Base-by-base conservation (phyloP, 2,797 vertebrate species). In the Gila robusta region DNA sequence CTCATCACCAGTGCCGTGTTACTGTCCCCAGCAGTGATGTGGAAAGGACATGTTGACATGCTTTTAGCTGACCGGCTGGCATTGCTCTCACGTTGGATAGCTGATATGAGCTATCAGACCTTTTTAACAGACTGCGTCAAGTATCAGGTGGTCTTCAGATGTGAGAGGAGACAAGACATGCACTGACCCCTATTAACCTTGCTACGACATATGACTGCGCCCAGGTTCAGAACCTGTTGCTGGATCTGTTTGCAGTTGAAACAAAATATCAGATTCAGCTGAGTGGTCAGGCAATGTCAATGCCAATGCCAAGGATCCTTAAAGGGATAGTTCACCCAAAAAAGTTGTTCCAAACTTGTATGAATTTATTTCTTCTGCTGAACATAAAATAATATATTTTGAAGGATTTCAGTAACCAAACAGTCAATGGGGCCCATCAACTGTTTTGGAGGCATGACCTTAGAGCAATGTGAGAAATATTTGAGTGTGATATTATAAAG, bases 71-170 rank as follows among this genome's bases (percentile, higher is more conserved):
- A 71, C 87, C 52, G 59, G 23, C 56, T 89, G 19, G 81, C 86
- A 73, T 70, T 35, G 85, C 81, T 88, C 67, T 87, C 85, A 14
- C 19, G 72, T 81, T 79, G 78, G 89, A 84, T 82, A 91, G 88
- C 56, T 86, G 90, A 89, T 91, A 92, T 87, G 81, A 89, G 88
- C 79, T 88, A 83, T 82, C 82, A 23, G 85, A 87, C 88, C 88
- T 86, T 87, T 79, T 82, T 74, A 87, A 87, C 77, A 35, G 90
- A 79, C 86, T 80, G 82, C 82, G 56, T 87, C 85, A 87, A 86
- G 88, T 91, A 94, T 93, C 93, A 88, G 89, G 88, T 94, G 91
- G 85, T 92, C 86, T 90, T 93, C 88, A 74, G 89, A 91, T 88
- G 88, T 89, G 86, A 89, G 87, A 88, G 14, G 49, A 84, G 82